Evolutionary conservation across 2,797 vertebrate species (phyloP), one percentile per base, ranked within the genome.

Genomic region (Lacerta bilineata): DNA sequence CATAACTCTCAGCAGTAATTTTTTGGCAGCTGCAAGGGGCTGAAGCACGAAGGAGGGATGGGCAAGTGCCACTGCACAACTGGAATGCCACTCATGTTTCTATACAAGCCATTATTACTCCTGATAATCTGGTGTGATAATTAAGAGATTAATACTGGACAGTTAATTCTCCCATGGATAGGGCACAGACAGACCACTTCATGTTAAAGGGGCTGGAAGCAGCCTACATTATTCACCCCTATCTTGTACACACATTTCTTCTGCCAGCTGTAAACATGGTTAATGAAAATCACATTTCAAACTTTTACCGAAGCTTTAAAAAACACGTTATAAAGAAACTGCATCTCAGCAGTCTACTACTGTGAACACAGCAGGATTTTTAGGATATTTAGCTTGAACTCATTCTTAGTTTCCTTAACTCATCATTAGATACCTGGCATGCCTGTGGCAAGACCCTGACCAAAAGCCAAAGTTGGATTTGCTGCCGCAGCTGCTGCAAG

Each of bases 401-500:
- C 91, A 18, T 91, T 74, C 92, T 81, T 78, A 61, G 77, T 50
- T 84, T 89, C 89, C 84, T 88, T 41, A 93, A 90, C 88, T 88
- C 87, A 91, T 75, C 46, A 81, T 85, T 93, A 92, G 93, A 90
- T 93, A 99, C 99, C 99, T 97, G 98, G 94, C 98, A 99, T 98
- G 95, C 98, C 98, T 80, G 99, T 95, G 95, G 97, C 97, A 94
- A 98, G 97, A 91, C 98, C 97, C 93, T 98, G 97, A 92, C 98
- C 97, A 89, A 99, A 99, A 66, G 99, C 98, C 96, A 99, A 96
- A 80, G 98, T 97, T 90, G 98, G 97, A 95, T 99, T 99, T 93
- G 98, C 96, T 71, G 98, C 97, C 50, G 97, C 98, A 87, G 98
- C 98, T 84, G 98, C 98, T 89, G 98, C 98, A 87, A 99, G 96